phyloP scores from a whole-genome alignment of 2,888 invertebrate species.

The Trilocha varians region DNA sequence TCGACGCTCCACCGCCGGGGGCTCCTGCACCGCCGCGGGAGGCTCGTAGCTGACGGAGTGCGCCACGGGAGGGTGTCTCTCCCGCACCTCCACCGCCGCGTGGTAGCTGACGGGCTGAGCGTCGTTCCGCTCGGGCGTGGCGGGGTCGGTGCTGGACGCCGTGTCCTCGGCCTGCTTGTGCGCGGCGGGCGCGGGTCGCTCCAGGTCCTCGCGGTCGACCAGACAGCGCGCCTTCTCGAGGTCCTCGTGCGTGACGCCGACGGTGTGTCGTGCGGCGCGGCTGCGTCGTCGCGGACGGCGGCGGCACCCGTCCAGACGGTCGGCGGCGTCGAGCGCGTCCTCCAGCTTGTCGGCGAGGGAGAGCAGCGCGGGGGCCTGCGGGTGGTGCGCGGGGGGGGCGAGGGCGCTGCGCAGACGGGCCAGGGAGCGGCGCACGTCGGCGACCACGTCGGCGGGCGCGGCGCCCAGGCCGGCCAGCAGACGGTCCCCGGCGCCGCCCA shows the following conservation, averaged over 20 bases:
- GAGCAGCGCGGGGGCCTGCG: conserved; percentile 75
- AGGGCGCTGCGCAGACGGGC: conserved; percentile 82
- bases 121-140: conserved; percentile 45
- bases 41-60: conserved; percentile 40
- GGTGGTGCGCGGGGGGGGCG: conserved; percentile 66
- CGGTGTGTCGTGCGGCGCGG: conserved; percentile 83
- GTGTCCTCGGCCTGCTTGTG: conserved; percentile 41
- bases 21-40: conserved; percentile 31
- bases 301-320: conserved; percentile 51
- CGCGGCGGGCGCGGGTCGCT: conserved; percentile 49
- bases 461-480: conserved; percentile 57
- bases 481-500: conserved; percentile 65
- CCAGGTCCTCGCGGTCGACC: conserved; percentile 70
- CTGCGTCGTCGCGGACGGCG: conserved; percentile 70
- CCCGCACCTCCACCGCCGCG: conserved; percentile 34
- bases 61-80: conserved; percentile 33
- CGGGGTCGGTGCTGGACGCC: conserved; percentile 39
- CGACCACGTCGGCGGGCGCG: conserved; percentile 76
- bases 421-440: conserved; percentile 85
- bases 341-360: conserved; percentile 80
- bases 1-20: conserved; percentile 39
- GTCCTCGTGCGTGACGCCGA: conserved; percentile 87
- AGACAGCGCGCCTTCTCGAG: conserved; percentile 83
- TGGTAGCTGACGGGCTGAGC: conserved; percentile 39
- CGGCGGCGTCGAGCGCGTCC: conserved; percentile 64